Evolutionary conservation across 2,797 vertebrate genomes (phyloP).

Genomic region (Cryptoprocta ferox): DNA sequence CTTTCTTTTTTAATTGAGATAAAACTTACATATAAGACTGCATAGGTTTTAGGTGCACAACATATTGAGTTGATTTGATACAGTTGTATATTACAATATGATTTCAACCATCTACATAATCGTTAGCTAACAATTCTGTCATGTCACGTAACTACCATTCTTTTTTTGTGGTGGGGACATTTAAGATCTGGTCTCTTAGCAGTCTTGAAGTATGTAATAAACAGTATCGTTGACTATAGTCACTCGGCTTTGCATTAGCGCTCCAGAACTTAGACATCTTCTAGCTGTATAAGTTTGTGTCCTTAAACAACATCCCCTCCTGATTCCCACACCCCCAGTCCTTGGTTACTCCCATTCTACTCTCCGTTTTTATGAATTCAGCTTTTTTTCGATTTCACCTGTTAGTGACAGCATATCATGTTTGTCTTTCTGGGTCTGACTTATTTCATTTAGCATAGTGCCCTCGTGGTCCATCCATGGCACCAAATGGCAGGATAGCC

Average conservation of each 20-base stretch:
- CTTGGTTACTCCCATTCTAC: background rate
- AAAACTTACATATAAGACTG: background rate
- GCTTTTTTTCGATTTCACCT: background rate
- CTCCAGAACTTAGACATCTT: background rate
- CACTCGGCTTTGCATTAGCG: background rate
- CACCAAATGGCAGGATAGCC: too few relatives aligned
- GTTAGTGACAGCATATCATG: background rate
- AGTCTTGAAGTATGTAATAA: background rate
- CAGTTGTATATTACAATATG: background rate
- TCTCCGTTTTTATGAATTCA: background rate
- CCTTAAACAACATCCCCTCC: background rate
- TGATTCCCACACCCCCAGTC: too few relatives aligned
- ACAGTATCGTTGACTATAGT: background rate
- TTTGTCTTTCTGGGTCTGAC: background rate
- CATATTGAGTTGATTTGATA: background rate
- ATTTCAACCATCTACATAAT: background rate
- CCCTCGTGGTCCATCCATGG: background rate
- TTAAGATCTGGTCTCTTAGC: background rate
- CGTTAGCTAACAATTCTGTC: background rate
- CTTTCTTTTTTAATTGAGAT: background rate
- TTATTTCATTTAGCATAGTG: background rate
- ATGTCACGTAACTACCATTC: background rate
- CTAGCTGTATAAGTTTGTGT: background rate
- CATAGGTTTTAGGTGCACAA: background rate
- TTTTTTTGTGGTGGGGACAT: background rate